These are phyloP conservation scores for Trematomus loennbergii DNA, from an alignment of 2,113 vertebrate genomes.

Conservation along the genomic window DNA sequence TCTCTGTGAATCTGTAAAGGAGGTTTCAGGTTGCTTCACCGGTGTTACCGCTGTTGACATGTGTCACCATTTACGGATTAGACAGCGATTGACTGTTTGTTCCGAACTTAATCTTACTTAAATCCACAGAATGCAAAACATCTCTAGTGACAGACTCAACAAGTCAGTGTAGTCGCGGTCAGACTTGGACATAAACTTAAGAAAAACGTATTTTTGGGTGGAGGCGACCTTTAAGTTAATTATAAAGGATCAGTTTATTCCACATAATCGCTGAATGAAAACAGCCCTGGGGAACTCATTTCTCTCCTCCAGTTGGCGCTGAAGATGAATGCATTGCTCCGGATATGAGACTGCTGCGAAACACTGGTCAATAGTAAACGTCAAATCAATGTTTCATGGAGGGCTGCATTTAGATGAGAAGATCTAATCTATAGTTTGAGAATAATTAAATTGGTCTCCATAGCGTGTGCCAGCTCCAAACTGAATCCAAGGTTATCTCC, in stretches of 20 bases:
- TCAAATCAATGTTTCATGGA: conserved; percentile 66
- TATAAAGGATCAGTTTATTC: neutral
- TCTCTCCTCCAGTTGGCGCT: conserved; percentile 13
- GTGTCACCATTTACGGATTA: too few relatives aligned
- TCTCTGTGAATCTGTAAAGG: too few relatives aligned
- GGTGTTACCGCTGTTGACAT: too few relatives aligned
- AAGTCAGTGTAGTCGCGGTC: too few relatives aligned
- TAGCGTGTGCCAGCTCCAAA: conserved; percentile 34
- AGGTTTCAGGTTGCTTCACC: too few relatives aligned
- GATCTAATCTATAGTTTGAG: conserved; percentile 59
- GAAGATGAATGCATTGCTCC: conserved; percentile 38
- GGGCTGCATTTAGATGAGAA: conserved; percentile 68
- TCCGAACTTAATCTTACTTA: too few relatives aligned
- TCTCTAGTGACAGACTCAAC: too few relatives aligned
- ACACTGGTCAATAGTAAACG: conserved; percentile 57
- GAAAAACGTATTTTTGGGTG: too few relatives aligned
- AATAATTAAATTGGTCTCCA: conserved; percentile 66
- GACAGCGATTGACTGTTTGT: too few relatives aligned
- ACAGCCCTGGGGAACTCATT: conserved; percentile 21
- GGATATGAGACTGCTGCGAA: conserved; percentile 51
- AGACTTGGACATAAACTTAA: too few relatives aligned
- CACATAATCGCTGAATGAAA: neutral
- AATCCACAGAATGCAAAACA: too few relatives aligned
- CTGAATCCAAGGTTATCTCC: conserved; percentile 55
- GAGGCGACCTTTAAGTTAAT: too few relatives aligned